Base-by-base conservation (phyloP, 2,888 invertebrate genomes). In the Leucophenga montana region DNA sequence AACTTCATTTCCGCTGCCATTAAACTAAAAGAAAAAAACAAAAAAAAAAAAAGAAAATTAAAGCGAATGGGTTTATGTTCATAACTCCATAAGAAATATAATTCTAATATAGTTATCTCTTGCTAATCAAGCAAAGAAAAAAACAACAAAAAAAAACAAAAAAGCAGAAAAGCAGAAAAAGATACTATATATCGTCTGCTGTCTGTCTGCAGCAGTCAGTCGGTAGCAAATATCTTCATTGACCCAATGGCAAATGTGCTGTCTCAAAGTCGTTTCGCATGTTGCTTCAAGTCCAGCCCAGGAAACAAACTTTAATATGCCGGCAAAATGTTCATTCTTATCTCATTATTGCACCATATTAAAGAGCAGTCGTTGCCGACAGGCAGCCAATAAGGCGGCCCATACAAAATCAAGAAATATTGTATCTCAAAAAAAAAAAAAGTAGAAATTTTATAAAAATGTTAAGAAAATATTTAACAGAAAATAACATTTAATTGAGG, bases 381-480 rank as follows among this genome's bases (percentile, higher is more conserved):
- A 14, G n/a, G 16, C 56, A 54, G 66, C 57, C 62, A 73, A 78
- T 78, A 72, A 82, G 78, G 66, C 69, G 69, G 18, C 50, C 2
- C 50, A 50, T n/a, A 76, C 74, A 76, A 71, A 74, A 69, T 50
- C 68, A 56, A 70, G 71, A 72, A 64, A 33, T 22, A 59, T 61
- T 27, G 27, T 27, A 27, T 27, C 27, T 27, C 46, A 67, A 33
- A 31, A 73, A 59, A 69, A 61, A 66, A 70, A 70, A 74, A 73
- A 69, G 70, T 70, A 69, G 70, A 73, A 77, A 73, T 13, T 50
- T 4, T 66, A 71, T 50, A 50, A 6, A 77, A 77, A 77, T 78
- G 77, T 79, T 78, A 78, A 69, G 73, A 78, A 76, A 78, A 79
- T 84, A 82, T 85, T 82, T 82, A 76, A 82, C 85, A 84, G 81